Evolutionary conservation across 2,888 invertebrate species (phyloP).

Genomic region (Drosophila greeni): DNA sequence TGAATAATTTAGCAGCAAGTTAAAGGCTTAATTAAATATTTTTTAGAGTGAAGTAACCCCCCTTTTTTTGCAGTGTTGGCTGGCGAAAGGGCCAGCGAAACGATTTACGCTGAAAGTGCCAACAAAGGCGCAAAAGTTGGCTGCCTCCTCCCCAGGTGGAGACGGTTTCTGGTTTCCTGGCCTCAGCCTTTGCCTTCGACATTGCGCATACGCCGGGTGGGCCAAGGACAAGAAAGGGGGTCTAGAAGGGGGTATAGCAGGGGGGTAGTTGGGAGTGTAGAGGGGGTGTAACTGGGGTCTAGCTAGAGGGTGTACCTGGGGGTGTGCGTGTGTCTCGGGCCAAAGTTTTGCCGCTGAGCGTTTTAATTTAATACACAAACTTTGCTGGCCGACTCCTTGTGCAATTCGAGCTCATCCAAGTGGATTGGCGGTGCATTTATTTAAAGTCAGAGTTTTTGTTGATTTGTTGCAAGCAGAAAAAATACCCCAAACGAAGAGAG

Average conservation of each 20-base stretch:
- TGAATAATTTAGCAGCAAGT: fast-evolving
- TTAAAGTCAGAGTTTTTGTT: slow-evolving; percentile 66
- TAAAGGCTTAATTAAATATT: neutral
- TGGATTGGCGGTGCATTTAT: slow-evolving; percentile 66
- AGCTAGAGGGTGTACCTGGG: slow-evolving; percentile 40
- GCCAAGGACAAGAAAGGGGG: too few species aligned
- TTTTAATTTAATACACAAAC: slow-evolving; percentile 75
- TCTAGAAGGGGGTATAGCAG: too few species aligned
- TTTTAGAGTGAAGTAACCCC: neutral
- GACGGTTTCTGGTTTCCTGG: slow-evolving; percentile 21
- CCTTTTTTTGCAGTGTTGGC: neutral
- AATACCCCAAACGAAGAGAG: neutral
- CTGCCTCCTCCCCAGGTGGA: slow-evolving; percentile 20
- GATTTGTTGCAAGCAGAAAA: slow-evolving; percentile 57
- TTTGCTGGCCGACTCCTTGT: slow-evolving; percentile 37
- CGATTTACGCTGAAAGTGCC: slow-evolving; percentile 69
- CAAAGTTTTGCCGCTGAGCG: slow-evolving; percentile 65
- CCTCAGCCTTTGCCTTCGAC: slow-evolving; percentile 1
- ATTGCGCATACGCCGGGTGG: slow-evolving; percentile 58
- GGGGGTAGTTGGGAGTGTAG: too few species aligned
- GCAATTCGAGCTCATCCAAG: slow-evolving; percentile 48
- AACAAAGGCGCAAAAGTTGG: slow-evolving; percentile 62
- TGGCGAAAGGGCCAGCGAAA: slow-evolving; percentile 40
- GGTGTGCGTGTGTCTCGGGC: slow-evolving; percentile 20
- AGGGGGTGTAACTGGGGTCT: too few species aligned